These are phyloP conservation scores for Eurystomus glaucurus DNA, from an alignment of 2,797 vertebrate species.

Conservation along the genomic window DNA sequence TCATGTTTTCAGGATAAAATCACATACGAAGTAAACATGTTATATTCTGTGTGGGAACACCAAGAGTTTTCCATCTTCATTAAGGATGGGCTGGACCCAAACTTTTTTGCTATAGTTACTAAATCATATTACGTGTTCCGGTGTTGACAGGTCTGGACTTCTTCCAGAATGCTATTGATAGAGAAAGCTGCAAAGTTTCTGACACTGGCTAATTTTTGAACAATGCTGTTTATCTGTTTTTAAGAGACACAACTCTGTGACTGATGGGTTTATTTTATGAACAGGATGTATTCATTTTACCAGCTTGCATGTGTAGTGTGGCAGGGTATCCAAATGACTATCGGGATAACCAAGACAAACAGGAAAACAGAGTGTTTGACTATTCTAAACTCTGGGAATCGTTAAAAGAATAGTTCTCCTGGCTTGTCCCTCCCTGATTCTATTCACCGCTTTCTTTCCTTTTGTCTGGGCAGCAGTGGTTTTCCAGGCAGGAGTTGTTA, in stretches of 20 bases:
- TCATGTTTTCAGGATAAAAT: conserved; percentile 52
- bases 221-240: conserved; percentile 52
- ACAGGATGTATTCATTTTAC: conserved; percentile 51
- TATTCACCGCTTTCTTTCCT: conserved; percentile 23
- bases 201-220: conserved; percentile 43
- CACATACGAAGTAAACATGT: conserved; percentile 13
- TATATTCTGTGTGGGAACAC: neutral
- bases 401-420: conserved; percentile 35
- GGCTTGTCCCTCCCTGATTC: conserved; percentile 1
- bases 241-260: conserved; percentile 46
- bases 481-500: conserved; percentile 41
- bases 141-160: conserved; percentile 39
- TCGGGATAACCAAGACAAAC: conserved; percentile 31
- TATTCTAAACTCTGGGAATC: conserved; percentile 34
- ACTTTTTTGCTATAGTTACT: conserved; percentile 21
- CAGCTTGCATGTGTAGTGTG: conserved; percentile 27
- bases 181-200: conserved; percentile 37
- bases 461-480: conserved; percentile 5
- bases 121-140: conserved; percentile 42
- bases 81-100: conserved; percentile 38
- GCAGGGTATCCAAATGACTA: conserved; percentile 37
- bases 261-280: conserved; percentile 22
- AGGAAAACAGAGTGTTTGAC: conserved; percentile 58
- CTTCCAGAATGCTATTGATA: conserved; percentile 49
- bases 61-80: conserved; percentile 46